A percentile compares a stretch with the other conserved stretches of the same genome.
phyloP scores from a whole-genome alignment of 2,113 vertebrate species.

The Coreoperca whiteheadi region DNA sequence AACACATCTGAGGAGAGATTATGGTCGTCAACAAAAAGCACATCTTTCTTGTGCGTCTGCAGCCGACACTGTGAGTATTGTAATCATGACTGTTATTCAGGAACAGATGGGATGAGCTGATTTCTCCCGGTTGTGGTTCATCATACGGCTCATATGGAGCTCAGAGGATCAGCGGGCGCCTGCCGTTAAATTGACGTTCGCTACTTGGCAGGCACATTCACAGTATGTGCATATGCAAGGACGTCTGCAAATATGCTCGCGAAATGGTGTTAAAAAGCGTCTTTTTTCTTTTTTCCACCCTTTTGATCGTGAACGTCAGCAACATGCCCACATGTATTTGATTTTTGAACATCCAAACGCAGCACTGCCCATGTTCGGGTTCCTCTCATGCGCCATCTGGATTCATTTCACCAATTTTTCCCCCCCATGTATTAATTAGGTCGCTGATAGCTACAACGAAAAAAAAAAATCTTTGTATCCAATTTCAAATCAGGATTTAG shows the following conservation, averaged over 20 bases:
- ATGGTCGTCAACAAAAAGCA: neutral
- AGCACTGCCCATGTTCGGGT: too few species aligned
- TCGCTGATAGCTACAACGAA: neutral
- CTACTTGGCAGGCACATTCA: neutral
- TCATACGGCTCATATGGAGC: neutral
- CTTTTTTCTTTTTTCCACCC: neutral
- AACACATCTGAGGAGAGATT: neutral
- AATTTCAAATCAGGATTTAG: neutral
- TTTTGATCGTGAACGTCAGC: neutral
- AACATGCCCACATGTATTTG: neutral
- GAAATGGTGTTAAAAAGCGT: neutral
- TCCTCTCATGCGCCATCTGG: neutral
- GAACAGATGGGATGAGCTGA: conserved; percentile 16
- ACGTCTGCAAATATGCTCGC: neutral
- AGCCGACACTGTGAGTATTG: neutral
- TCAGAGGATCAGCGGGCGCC: conserved; percentile 16
- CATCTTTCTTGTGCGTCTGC: neutral
- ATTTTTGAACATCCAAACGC: neutral
- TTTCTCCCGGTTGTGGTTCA: neutral
- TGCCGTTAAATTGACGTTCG: neutral
- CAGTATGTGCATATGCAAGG: neutral
- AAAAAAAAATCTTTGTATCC: neutral
- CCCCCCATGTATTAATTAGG: neutral
- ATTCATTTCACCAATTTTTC: neutral
- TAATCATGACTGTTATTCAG: neutral